Evolutionary conservation across 2,888 invertebrate species (phyloP).

Genomic region (Ctena decussata): DNA sequence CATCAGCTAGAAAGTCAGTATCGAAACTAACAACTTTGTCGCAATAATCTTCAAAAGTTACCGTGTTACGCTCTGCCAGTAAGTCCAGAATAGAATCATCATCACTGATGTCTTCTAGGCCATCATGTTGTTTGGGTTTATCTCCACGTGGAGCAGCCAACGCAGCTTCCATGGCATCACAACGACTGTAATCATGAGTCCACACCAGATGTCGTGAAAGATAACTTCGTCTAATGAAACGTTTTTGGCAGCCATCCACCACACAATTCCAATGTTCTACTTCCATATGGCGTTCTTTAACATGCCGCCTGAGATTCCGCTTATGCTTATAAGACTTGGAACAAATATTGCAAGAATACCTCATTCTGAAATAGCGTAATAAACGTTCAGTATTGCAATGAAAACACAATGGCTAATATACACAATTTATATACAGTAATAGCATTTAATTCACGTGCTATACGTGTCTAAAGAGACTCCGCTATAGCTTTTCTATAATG

Average conservation of each 20-base stretch:
- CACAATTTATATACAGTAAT: background rate
- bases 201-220: background rate
- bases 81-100: background rate
- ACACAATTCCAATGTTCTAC: slow-evolving; percentile 6
- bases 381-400: background rate
- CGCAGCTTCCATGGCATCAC: background rate
- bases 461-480: background rate
- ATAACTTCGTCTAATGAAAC: slow-evolving; percentile 23
- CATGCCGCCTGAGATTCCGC: slow-evolving; percentile 16
- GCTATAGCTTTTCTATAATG: background rate
- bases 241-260: background rate
- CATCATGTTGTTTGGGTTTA: background rate
- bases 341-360: background rate
- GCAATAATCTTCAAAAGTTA: background rate
- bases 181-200: background rate
- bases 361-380: background rate
- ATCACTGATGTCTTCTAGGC: slow-evolving; percentile 7
- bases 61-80: slow-evolving; percentile 7
- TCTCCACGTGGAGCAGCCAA: background rate
- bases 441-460: background rate
- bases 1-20: background rate
- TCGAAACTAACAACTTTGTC: background rate
- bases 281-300: background rate
- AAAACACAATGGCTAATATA: background rate
- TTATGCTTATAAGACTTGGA: background rate